Evolutionary conservation across 2,113 vertebrate species (phyloP).

Genomic region (Corapipo altera): DNA sequence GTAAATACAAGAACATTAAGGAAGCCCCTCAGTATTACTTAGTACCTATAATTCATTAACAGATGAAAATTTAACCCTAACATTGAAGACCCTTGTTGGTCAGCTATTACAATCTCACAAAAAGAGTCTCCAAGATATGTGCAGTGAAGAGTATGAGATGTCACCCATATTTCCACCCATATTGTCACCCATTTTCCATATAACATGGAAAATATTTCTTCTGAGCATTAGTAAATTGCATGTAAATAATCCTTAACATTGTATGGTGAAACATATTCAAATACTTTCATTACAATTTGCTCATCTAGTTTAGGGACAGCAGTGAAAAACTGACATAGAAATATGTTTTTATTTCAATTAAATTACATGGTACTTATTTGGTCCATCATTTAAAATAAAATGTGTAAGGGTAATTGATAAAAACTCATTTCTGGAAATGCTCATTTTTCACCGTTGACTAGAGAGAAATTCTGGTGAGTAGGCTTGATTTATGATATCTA

Average conservation of each 20-base stretch:
- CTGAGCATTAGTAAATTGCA: background rate
- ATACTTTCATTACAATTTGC: background rate
- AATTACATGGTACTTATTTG: background rate
- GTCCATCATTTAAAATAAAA: background rate
- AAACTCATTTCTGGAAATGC: background rate
- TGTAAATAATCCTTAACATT: background rate
- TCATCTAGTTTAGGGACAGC: background rate
- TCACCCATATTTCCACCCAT: background rate
- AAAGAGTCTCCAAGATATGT: background rate
- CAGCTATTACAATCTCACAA: background rate
- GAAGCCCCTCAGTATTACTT: background rate
- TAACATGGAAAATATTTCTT: background rate
- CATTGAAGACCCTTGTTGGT: background rate
- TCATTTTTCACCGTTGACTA: slow-evolving; percentile 16
- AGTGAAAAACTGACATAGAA: background rate
- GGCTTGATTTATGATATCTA: slow-evolving; percentile 37
- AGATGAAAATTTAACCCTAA: background rate
- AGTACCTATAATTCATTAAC: background rate
- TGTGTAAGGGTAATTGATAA: background rate
- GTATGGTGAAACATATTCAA: background rate
- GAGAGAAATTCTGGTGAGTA: background rate
- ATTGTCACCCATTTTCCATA: background rate
- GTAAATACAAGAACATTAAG: background rate
- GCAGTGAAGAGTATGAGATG: background rate
- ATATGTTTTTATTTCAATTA: background rate